phyloP scores from a whole-genome alignment of 64 coral and sea anemone species.

The Dendronephthya gigantea region DNA sequence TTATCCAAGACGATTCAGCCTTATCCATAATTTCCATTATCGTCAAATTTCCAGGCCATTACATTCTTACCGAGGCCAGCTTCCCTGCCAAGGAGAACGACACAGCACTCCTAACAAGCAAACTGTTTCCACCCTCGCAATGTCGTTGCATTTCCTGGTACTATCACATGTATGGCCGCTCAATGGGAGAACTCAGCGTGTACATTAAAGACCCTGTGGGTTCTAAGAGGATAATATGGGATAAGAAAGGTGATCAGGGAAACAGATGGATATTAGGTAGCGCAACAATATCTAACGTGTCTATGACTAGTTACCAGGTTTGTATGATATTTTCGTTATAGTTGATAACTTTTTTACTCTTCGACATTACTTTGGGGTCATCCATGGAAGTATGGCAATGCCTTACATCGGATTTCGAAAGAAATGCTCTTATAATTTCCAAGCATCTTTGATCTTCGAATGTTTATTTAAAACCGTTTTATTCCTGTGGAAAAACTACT shows the following conservation, averaged over 20 bases:
- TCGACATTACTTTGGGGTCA: no score
- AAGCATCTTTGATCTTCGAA: no score
- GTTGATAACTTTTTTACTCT: neutral
- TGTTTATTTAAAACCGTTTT: no score
- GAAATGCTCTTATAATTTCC: no score
- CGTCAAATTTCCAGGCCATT: neutral
- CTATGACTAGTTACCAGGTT: neutral
- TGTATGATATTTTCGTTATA: neutral
- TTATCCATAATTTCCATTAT: neutral
- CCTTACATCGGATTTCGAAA: no score
- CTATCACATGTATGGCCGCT: neutral
- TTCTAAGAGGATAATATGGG: neutral
- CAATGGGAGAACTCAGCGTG: neutral
- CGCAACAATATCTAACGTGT: neutral
- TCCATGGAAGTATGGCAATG: no score
- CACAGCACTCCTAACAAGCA: neutral
- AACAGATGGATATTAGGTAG: neutral
- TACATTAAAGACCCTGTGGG: neutral
- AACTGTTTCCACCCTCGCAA: neutral
- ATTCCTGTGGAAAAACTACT: no score
- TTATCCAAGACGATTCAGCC: neutral
- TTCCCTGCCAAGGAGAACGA: neutral
- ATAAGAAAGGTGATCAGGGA: neutral
- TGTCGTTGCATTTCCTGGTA: neutral
- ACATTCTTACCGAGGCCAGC: neutral